Evolutionary conservation across 2,113 vertebrate species (phyloP).

Genomic region (Lycaon pictus): DNA sequence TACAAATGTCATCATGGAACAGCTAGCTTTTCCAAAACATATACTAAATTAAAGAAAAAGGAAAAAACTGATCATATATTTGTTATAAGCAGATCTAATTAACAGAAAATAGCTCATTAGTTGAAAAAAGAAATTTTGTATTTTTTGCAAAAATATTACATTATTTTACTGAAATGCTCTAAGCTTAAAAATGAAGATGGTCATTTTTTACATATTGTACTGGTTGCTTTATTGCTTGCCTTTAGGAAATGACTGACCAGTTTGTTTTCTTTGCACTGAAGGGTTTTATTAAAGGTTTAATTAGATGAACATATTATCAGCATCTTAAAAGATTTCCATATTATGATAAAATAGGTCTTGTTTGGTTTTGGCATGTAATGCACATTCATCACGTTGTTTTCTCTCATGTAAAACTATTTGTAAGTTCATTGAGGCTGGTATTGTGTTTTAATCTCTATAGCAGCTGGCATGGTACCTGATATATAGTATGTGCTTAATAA

Average conservation of each 20-base stretch:
- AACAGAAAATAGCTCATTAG: background rate
- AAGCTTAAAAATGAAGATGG: background rate
- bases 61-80: background rate
- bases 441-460: conserved; percentile 8
- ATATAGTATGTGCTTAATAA: background rate
- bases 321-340: background rate
- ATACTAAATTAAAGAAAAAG: background rate
- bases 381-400: background rate
- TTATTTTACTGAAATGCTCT: background rate
- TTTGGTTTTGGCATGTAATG: background rate
- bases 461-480: background rate
- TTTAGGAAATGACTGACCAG: background rate
- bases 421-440: background rate
- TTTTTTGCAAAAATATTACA: background rate
- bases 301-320: background rate
- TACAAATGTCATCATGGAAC: background rate
- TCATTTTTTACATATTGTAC: background rate
- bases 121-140: background rate
- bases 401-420: background rate
- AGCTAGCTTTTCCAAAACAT: background rate
- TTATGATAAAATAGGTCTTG: background rate
- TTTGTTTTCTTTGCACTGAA: background rate
- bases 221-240: background rate
- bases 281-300: background rate
- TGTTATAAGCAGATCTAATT: background rate